Base-by-base conservation (phyloP, 2,888 invertebrate species). In the Tachystola acroxantha region DNA sequence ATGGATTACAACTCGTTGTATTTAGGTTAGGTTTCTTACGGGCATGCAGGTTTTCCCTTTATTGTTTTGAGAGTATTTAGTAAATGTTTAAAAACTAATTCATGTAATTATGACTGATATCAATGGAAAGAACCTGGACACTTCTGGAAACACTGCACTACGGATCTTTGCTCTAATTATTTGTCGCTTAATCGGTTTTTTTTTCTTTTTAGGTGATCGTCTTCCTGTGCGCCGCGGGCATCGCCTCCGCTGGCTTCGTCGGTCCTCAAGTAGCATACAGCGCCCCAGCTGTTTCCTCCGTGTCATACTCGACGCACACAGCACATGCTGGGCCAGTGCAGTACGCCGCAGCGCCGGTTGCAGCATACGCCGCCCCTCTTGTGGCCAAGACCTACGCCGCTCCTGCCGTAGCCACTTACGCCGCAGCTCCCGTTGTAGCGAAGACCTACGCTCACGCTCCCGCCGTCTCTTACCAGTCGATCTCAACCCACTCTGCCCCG, bases 141-240 rank as follows among this genome's bases (percentile, higher is more conserved):
- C n/a, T n/a, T n/a, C n/a, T n/a, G n/a, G n/a, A n/a, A n/a, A n/a
- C n/a, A n/a, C n/a, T n/a, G n/a, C n/a, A n/a, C n/a, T n/a, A n/a
- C n/a, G n/a, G n/a, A n/a, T n/a, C n/a, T n/a, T n/a, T n/a, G n/a
- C n/a, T n/a, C n/a, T n/a, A n/a, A n/a, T n/a, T n/a, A n/a, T n/a
- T n/a, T n/a, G n/a, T n/a, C n/a, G n/a, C n/a, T n/a, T n/a, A n/a
- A n/a, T n/a, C n/a, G n/a, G n/a, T n/a, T n/a, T n/a, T n/a, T n/a
- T n/a, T n/a, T n/a, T n/a, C n/a, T 46, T 27, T 28, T 53, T 54
- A 84, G 89, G 75, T 90, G 48, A 61, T 91, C 49, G 69, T 89
- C 37, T 70, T 92, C 60, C 76, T 88, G 62, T 87, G 90, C 64
- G 77, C 87, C 55, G 85, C 90, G 72, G 89, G 90, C 54, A 80